phyloP scores from a whole-genome alignment of 2,888 invertebrate species.

The Drosophila kanekoi region DNA sequence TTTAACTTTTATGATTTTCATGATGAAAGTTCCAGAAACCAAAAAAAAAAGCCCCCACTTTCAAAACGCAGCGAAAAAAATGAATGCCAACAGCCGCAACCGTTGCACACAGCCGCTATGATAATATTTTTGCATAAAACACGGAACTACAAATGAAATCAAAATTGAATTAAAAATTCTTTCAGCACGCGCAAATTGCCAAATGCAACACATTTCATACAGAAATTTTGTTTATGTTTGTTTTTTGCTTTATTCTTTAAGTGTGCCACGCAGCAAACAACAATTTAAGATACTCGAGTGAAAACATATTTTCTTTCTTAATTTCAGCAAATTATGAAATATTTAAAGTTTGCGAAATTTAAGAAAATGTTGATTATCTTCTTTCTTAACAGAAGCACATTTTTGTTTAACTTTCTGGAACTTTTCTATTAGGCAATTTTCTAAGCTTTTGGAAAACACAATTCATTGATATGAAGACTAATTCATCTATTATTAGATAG shows the following conservation, averaged over 20 bases:
- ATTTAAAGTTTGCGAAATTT: too few species aligned
- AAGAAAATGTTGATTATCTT: too few species aligned
- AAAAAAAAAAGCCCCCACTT: neutral
- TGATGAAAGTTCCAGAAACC: slow-evolving; percentile 48
- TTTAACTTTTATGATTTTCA: slow-evolving; percentile 68
- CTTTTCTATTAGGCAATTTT: too few species aligned
- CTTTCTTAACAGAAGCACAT: too few species aligned
- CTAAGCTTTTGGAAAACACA: too few species aligned
- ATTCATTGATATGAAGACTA: too few species aligned
- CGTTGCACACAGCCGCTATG: slow-evolving; percentile 23
- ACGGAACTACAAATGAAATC: slow-evolving; percentile 61
- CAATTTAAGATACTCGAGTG: neutral
- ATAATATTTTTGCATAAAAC: slow-evolving; percentile 58
- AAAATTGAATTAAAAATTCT: slow-evolving; percentile 56
- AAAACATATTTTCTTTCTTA: neutral
- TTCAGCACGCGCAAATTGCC: neutral
- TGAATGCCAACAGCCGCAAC: slow-evolving; percentile 5
- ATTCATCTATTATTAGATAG: too few species aligned
- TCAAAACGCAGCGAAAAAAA: slow-evolving; percentile 9
- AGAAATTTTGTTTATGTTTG: neutral
- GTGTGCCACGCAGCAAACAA: neutral
- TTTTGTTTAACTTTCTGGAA: too few species aligned
- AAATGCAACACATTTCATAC: slow-evolving; percentile 3
- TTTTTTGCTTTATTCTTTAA: neutral
- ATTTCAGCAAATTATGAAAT: neutral